These are phyloP conservation scores for Tachysurus fulvidraco DNA, from an alignment of 2,113 vertebrate species.

Conservation along the genomic window DNA sequence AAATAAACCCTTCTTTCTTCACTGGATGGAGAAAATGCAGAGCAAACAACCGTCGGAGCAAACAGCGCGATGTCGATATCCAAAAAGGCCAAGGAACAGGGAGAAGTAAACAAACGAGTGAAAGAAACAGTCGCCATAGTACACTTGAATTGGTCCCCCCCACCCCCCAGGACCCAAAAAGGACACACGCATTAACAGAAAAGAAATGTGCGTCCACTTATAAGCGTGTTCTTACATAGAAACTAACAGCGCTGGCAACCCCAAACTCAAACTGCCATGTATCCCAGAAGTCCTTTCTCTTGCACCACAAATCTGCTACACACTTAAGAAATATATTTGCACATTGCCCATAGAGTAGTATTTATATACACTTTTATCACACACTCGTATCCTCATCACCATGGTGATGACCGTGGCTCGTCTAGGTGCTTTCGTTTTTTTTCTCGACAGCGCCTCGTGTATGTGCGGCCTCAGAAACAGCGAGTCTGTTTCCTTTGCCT, in stretches of 20 bases:
- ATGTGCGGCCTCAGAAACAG: background rate
- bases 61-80: slow-evolving; percentile 66
- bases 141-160: slow-evolving; percentile 63
- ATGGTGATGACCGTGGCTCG: background rate
- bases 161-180: too few species aligned
- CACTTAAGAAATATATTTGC: slow-evolving; percentile 36
- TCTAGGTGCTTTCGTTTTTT: background rate
- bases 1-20: slow-evolving; percentile 64
- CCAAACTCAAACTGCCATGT: background rate
- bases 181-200: slow-evolving; percentile 68
- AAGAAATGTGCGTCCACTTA: slow-evolving; percentile 71
- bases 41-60: slow-evolving; percentile 72
- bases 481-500: slow-evolving; percentile 10
- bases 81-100: slow-evolving; percentile 64
- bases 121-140: slow-evolving; percentile 63
- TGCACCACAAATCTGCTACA: slow-evolving; percentile 34
- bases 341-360: slow-evolving; percentile 44
- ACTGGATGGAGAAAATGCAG: slow-evolving; percentile 63
- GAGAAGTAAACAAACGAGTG: slow-evolving; percentile 57
- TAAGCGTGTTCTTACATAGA: slow-evolving; percentile 69
- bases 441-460: background rate
- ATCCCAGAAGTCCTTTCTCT: slow-evolving; percentile 36
- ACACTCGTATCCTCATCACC: background rate
- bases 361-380: slow-evolving; percentile 40
- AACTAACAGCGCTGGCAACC: slow-evolving; percentile 75